Percentiles rank a stretch among this genome's conserved stretches.
These are phyloP conservation scores for Dolichotis patagonum DNA, from an alignment of 2,113 vertebrate species.

Conservation along the genomic window DNA sequence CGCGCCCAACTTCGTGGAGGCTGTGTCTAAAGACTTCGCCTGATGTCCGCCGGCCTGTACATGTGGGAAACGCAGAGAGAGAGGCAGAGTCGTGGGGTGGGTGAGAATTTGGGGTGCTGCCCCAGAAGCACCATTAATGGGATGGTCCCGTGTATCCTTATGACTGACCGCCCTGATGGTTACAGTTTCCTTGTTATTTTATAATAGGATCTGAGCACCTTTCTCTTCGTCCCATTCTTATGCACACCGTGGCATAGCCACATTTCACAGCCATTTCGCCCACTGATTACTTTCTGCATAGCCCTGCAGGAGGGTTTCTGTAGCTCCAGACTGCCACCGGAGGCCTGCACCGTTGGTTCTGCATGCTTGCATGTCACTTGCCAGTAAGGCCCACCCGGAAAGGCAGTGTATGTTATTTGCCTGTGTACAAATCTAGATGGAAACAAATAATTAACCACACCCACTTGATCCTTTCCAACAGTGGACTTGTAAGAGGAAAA, in stretches of 20 bases:
- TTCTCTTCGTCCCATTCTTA: not conserved
- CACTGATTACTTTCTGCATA: not conserved
- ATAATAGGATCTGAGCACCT: no score
- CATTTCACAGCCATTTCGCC: fast-evolving
- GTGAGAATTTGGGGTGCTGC: not conserved
- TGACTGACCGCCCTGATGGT: not conserved
- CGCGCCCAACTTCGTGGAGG: slow-evolving; percentile 95
- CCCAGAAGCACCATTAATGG: not conserved
- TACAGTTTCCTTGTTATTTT: not conserved
- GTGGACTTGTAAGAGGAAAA: not conserved
- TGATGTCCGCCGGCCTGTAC: slow-evolving; percentile 75
- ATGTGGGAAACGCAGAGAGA: slow-evolving; percentile 65
- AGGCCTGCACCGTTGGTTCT: not conserved
- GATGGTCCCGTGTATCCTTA: not conserved
- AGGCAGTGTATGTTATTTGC: not conserved
- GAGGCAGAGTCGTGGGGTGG: not conserved
- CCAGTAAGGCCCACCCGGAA: not conserved
- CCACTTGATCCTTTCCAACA: not conserved
- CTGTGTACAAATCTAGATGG: not conserved
- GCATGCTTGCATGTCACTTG: slow-evolving; percentile 62
- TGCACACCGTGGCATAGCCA: not conserved
- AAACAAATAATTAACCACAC: not conserved
- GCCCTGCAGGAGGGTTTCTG: not conserved
- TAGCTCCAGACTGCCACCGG: not conserved
- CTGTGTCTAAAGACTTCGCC: slow-evolving; percentile 95